A percentile compares a stretch with the other conserved stretches of the same genome.
Evolutionary conservation across 2,797 vertebrate species (phyloP).

Genomic region (Platyrinchus mystaceus): DNA sequence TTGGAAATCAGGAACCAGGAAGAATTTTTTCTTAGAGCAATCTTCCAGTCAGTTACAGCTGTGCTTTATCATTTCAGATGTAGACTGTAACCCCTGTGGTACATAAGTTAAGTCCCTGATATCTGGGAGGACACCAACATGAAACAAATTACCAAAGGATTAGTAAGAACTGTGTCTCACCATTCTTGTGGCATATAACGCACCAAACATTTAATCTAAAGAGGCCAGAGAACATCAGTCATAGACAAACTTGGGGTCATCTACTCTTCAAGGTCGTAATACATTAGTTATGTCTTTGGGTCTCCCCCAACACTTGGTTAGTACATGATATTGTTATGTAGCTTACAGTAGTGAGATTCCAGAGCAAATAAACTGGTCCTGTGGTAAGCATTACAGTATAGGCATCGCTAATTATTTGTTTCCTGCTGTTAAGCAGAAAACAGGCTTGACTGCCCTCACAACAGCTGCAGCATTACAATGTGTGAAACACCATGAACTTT

Average conservation of each 20-base stretch:
- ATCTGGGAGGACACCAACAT: not conserved
- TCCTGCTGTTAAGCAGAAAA: conserved; percentile 75
- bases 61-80: not conserved
- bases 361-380: conserved; percentile 40
- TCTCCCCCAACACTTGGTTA: not conserved
- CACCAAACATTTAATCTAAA: not conserved
- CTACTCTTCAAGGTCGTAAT: not conserved
- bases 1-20: not conserved
- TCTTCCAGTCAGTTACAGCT: not conserved
- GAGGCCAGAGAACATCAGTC: not conserved
- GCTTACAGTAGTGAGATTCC: conserved; percentile 21
- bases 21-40: not conserved
- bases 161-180: not conserved
- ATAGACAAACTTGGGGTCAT: not conserved
- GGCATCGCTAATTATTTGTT: conserved; percentile 76
- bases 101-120: not conserved
- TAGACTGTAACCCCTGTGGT: not conserved
- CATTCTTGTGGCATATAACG: not conserved
- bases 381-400: conserved; percentile 52
- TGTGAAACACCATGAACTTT: conserved; percentile 67
- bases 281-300: not conserved
- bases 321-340: not conserved
- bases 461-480: conserved; percentile 71
- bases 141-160: not conserved
- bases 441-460: conserved; percentile 73